phyloP scores from a whole-genome alignment of 1,140 invertebrate species.

The Drosophila repletoides region DNA sequence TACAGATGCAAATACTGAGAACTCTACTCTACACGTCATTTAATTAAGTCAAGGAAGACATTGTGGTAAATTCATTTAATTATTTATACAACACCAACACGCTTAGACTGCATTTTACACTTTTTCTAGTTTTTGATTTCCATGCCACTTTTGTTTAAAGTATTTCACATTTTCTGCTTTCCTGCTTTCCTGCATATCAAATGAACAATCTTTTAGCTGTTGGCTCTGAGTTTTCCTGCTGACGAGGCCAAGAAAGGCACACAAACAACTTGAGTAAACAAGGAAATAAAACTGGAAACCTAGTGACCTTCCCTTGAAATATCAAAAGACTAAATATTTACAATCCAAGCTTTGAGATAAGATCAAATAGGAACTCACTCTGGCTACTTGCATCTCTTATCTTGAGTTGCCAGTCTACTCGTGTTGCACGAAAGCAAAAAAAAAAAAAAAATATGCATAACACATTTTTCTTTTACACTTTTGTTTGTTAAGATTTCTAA shows the following conservation, averaged over 20 bases:
- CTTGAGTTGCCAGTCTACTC: too few species aligned
- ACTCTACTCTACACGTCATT: conserved; percentile 37
- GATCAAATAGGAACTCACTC: too few species aligned
- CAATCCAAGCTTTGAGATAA: conserved; percentile 29
- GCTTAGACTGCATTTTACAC: conserved; percentile 43
- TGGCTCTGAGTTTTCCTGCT: conserved; percentile 20
- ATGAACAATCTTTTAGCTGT: conserved; percentile 13
- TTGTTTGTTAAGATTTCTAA: too few species aligned
- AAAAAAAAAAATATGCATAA: too few species aligned
- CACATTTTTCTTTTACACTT: too few species aligned
- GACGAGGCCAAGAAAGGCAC: conserved; percentile 76
- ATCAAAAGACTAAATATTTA: conserved; percentile 18
- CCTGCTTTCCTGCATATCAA: conserved; percentile 39
- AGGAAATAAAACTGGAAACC: too few species aligned
- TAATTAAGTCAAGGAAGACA: conserved; percentile 79
- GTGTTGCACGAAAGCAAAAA: too few species aligned
- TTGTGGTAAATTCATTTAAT: conserved; percentile 54
- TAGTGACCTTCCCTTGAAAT: conserved; percentile 4
- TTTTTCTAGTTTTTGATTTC: conserved; percentile 75
- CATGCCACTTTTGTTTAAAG: conserved; percentile 44
- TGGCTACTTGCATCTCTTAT: too few species aligned
- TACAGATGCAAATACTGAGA: conserved; percentile 9
- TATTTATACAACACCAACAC: conserved; percentile 8
- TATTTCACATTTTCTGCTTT: conserved; percentile 28
- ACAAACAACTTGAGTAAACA: too few species aligned